Percentiles rank a stretch among this genome's conserved stretches.
phyloP scores from a whole-genome alignment of 2,113 vertebrate genomes.

The Suricata suricatta region DNA sequence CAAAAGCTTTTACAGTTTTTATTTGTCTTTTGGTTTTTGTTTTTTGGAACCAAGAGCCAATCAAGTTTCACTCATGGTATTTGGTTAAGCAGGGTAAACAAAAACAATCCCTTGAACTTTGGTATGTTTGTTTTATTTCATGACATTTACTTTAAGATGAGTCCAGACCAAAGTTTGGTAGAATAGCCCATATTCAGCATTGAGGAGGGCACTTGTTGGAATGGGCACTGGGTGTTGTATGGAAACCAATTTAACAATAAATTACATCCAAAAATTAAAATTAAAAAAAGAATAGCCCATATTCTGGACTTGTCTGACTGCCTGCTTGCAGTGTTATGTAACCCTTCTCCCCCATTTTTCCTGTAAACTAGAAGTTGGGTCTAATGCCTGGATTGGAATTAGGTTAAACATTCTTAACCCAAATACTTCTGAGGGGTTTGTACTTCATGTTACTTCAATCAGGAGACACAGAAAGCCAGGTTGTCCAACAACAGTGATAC shows the following conservation, averaged over 20 bases:
- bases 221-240: too few species aligned
- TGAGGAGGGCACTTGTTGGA: too few species aligned
- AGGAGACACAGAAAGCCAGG: background rate
- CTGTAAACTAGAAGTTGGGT: background rate
- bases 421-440: background rate
- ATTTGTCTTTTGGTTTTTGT: background rate
- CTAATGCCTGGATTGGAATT: background rate
- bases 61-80: background rate
- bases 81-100: conserved; percentile 3
- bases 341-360: background rate
- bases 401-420: background rate
- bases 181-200: background rate
- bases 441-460: background rate
- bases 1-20: background rate
- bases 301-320: background rate
- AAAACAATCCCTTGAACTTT: background rate
- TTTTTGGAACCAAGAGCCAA: background rate
- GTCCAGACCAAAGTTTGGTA: background rate
- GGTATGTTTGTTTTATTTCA: background rate
- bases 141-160: background rate
- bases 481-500: background rate
- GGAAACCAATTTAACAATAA: too few species aligned
- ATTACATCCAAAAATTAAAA: too few species aligned
- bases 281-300: background rate
- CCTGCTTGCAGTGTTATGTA: background rate